Conservation (phyloP, 1,140 invertebrate species). For the Tribolium madens region DNA sequence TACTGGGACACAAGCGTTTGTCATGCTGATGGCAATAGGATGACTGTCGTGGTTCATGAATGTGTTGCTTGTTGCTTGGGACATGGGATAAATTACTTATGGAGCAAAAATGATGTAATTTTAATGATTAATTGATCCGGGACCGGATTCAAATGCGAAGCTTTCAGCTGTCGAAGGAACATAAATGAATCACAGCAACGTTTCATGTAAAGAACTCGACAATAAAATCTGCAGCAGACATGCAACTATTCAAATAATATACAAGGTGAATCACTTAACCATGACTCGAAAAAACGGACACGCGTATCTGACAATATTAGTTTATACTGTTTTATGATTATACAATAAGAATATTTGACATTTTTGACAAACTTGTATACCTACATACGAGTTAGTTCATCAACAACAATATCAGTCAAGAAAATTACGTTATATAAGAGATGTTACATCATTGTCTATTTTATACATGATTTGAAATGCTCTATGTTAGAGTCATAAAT, state of each 20-base stretch:
- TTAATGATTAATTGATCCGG: slow-evolving; percentile 23
- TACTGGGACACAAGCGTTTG: slow-evolving; percentile 7
- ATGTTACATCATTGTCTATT: background rate
- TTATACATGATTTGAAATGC: background rate
- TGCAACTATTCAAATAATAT: too few species aligned
- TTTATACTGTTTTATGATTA: too few species aligned
- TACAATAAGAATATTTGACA: background rate
- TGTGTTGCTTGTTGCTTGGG: slow-evolving; percentile 30
- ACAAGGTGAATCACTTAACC: too few species aligned
- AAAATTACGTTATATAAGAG: background rate
- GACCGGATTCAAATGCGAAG: slow-evolving; percentile 21
- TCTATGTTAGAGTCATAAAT: background rate
- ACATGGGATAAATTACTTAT: slow-evolving; percentile 32
- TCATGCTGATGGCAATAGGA: slow-evolving; percentile 10
- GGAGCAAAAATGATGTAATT: slow-evolving; percentile 34
- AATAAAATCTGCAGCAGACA: too few species aligned
- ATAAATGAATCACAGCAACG: slow-evolving; percentile 13
- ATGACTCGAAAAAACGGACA: too few species aligned
- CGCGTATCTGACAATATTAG: too few species aligned
- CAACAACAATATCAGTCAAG: background rate
- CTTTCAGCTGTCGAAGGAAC: slow-evolving; percentile 25
- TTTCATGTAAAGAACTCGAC: background rate
- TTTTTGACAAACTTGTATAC: background rate
- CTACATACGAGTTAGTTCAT: background rate
- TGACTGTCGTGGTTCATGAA: too few species aligned